These are phyloP conservation scores for Craniophora ligustri DNA, from an alignment of 2,888 invertebrate species.

Conservation along the genomic window DNA sequence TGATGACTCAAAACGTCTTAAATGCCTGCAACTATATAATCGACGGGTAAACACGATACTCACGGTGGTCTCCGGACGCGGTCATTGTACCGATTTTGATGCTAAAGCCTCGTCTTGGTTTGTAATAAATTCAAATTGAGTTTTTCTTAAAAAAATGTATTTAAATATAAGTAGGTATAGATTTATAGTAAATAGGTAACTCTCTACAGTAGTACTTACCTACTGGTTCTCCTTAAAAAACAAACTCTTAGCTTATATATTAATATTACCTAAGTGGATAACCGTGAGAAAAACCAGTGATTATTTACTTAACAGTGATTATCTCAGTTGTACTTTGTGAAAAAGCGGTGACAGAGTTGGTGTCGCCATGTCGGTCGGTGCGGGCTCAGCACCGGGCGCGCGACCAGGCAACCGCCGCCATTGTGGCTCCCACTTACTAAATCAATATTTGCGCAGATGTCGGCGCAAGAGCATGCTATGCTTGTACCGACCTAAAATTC, in stretches of 20 bases:
- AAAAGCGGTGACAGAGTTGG: constrained; percentile 63
- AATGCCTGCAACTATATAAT: constrained; percentile 54
- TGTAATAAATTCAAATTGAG: constrained; percentile 52
- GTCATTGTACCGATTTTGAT: constrained; percentile 68
- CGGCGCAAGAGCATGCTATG: constrained; percentile 86
- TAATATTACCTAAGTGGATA: constrained; percentile 39
- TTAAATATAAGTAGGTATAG: constrained; percentile 13
- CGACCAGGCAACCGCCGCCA: constrained; percentile 70
- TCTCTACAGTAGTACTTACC: constrained; percentile 11
- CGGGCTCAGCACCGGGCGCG: constrained; percentile 63
- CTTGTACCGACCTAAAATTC: constrained; percentile 88
- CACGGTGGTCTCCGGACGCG: constrained; percentile 58
- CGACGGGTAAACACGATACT: constrained; percentile 56
- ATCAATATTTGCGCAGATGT: constrained; percentile 89
- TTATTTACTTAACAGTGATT: constrained; percentile 66
- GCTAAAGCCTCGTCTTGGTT: constrained; percentile 41
- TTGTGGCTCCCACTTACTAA: constrained; percentile 86
- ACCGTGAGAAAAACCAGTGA: constrained; percentile 62
- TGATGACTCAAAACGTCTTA: constrained; percentile 42
- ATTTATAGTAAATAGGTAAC: constrained; percentile 20
- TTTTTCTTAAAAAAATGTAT: constrained; percentile 37
- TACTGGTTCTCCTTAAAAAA: constrained; percentile 47
- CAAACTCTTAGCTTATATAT: constrained; percentile 39
- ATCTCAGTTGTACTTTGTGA: constrained; percentile 62
- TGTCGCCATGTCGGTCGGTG: no score